phyloP scores from a whole-genome alignment of 92 coral and sea anemone species.

The Metridium senile region DNA sequence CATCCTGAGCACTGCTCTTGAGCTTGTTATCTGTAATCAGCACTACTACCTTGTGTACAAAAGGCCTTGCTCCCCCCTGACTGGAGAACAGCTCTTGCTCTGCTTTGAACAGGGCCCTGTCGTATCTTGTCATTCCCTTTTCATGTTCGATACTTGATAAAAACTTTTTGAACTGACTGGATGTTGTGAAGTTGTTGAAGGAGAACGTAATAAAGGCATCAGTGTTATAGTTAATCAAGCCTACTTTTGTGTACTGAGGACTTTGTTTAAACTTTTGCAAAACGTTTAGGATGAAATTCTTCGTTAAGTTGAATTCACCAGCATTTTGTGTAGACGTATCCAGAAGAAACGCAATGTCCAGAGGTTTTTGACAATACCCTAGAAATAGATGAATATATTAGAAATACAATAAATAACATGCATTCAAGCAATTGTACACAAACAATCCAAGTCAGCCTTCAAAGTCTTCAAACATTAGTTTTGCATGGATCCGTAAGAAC shows the following conservation, averaged over 20 bases:
- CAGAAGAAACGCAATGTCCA: conserved; percentile 30
- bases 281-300: conserved; percentile 17
- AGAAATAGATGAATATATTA: no score
- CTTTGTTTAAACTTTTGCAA: conserved; percentile 21
- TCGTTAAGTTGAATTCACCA: not conserved
- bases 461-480: not conserved
- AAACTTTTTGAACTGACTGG: not conserved
- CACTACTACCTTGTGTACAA: conserved; percentile 35
- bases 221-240: conserved; percentile 16
- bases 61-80: conserved; percentile 43
- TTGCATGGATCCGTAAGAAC: no score
- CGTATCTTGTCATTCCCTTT: conserved; percentile 18
- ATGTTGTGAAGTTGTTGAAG: conserved; percentile 34
- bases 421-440: no score
- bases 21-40: conserved; percentile 20
- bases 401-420: no score
- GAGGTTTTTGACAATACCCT: conserved; percentile 30
- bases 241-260: conserved; percentile 10
- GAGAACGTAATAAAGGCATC: conserved; percentile 3
- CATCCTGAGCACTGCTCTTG: not conserved
- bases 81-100: conserved; percentile 7
- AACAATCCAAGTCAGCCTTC: not conserved
- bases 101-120: conserved; percentile 28
- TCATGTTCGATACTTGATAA: not conserved
- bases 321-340: not conserved